Evolutionary conservation across 2,113 vertebrate genomes (phyloP).

Genomic region (Calypte anna): DNA sequence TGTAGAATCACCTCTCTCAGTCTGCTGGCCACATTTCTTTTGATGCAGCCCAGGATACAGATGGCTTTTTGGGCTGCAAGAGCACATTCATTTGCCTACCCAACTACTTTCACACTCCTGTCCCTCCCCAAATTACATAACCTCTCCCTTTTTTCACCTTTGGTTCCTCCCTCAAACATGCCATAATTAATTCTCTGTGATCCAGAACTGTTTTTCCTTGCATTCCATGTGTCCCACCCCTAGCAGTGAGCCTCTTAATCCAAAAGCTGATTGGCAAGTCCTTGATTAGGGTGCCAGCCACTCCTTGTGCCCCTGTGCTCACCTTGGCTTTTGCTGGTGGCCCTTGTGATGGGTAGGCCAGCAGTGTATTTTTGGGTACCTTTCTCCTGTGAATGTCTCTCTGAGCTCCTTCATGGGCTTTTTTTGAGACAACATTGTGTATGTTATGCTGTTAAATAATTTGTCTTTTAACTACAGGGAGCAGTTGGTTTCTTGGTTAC

Average conservation of each 20-base stretch:
- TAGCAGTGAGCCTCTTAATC: not conserved
- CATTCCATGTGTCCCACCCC: fast-evolving
- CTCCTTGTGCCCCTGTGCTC: not conserved
- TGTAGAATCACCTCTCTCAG: too few relatives aligned
- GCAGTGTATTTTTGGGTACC: not conserved
- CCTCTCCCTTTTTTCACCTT: not conserved
- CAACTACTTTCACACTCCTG: not conserved
- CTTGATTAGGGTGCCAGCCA: not conserved
- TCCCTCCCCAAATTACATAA: not conserved
- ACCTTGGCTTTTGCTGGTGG: not conserved
- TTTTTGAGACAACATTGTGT: not conserved
- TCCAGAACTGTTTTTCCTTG: not conserved
- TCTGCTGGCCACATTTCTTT: too few relatives aligned
- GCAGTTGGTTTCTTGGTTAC: not conserved
- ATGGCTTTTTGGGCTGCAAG: too few relatives aligned
- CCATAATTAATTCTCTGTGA: not conserved
- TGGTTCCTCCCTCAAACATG: not conserved
- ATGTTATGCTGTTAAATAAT: not conserved
- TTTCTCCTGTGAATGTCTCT: not conserved
- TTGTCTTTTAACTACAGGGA: not conserved
- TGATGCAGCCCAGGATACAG: too few relatives aligned
- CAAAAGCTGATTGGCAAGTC: not conserved
- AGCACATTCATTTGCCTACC: not conserved
- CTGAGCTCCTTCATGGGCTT: not conserved
- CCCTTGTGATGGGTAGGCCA: not conserved